Evolutionary conservation across 1,140 invertebrate genomes (phyloP).

Genomic region (Andrena cerasifolii): DNA sequence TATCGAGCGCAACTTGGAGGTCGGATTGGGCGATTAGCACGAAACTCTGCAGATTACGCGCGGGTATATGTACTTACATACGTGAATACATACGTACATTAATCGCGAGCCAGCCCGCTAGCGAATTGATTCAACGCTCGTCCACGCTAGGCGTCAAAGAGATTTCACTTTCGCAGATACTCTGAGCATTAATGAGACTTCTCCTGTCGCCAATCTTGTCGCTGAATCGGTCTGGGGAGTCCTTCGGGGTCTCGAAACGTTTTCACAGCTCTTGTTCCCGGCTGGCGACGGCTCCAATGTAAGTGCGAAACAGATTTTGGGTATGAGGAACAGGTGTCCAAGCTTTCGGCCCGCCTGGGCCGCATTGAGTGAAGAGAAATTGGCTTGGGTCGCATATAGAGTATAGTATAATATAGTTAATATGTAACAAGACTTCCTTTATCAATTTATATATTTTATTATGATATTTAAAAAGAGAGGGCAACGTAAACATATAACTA

Average conservation of each 20-base stretch:
- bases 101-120: too few species aligned
- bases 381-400: too few species aligned
- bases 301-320: conserved; percentile 55
- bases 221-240: conserved; percentile 89
- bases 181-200: conserved; percentile 69
- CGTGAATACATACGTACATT: background rate
- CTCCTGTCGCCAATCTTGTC: conserved; percentile 69
- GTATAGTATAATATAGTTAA: too few species aligned
- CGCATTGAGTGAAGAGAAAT: background rate
- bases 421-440: too few species aligned
- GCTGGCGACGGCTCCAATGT: conserved; percentile 79
- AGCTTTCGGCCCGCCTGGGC: too few species aligned
- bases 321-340: too few species aligned
- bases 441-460: too few species aligned
- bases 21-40: conserved; percentile 20
- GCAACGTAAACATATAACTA: too few species aligned
- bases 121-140: background rate
- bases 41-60: too few species aligned
- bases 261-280: conserved; percentile 87
- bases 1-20: conserved; percentile 8
- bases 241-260: conserved; percentile 90
- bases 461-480: too few species aligned
- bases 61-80: too few species aligned
- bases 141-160: background rate
- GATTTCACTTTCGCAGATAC: conserved; percentile 70